phyloP scores from a whole-genome alignment of 1,140 invertebrate species.

The Bursaphelenchus mucronatus region DNA sequence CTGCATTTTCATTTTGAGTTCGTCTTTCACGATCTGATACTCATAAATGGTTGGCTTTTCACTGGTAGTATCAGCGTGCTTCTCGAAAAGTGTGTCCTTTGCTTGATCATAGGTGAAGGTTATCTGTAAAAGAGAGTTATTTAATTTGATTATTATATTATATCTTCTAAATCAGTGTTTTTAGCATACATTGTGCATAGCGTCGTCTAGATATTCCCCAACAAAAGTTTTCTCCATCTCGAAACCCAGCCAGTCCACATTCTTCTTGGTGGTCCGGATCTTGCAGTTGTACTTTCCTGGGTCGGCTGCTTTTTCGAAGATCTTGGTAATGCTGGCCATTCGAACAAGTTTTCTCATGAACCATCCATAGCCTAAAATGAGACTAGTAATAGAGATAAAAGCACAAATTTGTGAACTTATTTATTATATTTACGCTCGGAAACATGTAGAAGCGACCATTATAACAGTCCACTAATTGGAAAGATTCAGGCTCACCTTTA shows the following conservation, averaged over 20 bases:
- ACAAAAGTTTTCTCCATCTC: slow-evolving; percentile 39
- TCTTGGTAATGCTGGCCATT: slow-evolving; percentile 23
- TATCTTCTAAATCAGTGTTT: not conserved
- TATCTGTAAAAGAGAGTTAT: slow-evolving; percentile 35
- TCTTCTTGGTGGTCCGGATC: slow-evolving; percentile 48
- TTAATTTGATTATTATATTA: not conserved
- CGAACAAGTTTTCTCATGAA: slow-evolving; percentile 22
- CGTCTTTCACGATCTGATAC: not conserved
- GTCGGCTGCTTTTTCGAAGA: slow-evolving; percentile 20
- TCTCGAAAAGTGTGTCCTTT: slow-evolving; percentile 23
- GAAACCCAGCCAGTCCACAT: slow-evolving; percentile 46
- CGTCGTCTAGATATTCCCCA: slow-evolving; percentile 51
- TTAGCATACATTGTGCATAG: slow-evolving; percentile 39
- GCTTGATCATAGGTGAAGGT: slow-evolving; percentile 44
- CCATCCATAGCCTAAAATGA: slow-evolving; percentile 11
- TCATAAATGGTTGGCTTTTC: slow-evolving; percentile 7
- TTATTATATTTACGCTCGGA: not conserved
- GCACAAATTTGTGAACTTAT: no score
- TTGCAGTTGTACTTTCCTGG: slow-evolving; percentile 28
- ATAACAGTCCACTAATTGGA: not conserved
- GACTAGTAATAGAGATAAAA: not conserved
- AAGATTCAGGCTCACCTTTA: slow-evolving; percentile 24
- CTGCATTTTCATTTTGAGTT: no score
- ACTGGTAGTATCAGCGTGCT: slow-evolving; percentile 64
- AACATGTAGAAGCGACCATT: not conserved